A percentile compares a stretch with the other conserved stretches of the same genome.
These are phyloP conservation scores for Felis catus DNA, from an alignment of 2,113 vertebrate genomes.

Conservation along the genomic window DNA sequence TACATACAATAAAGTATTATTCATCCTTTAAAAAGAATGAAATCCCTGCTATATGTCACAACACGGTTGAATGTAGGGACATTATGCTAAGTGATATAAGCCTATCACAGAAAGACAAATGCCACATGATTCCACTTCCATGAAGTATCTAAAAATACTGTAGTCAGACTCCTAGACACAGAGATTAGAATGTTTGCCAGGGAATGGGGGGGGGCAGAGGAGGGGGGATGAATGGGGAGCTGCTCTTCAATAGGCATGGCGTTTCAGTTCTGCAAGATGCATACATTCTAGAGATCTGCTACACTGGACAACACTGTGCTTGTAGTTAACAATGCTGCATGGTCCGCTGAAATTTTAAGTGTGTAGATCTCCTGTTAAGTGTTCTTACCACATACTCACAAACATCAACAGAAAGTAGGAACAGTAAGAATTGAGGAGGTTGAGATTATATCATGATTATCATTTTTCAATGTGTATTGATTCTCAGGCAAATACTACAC, in stretches of 20 bases:
- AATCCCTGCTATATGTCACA: background rate
- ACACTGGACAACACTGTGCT: fast-evolving
- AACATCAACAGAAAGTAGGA: background rate
- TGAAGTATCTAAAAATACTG: background rate
- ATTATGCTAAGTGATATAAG: background rate
- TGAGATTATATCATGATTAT: background rate
- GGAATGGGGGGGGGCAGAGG: no score
- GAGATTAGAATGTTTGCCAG: background rate
- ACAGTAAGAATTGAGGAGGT: background rate
- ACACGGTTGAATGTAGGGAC: background rate
- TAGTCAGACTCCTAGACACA: background rate
- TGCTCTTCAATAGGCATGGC: fast-evolving
- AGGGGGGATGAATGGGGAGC: no score
- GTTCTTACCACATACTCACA: background rate
- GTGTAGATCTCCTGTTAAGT: background rate
- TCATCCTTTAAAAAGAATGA: background rate
- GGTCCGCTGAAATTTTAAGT: background rate
- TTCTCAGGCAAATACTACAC: background rate
- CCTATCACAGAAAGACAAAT: background rate
- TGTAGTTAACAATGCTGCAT: fast-evolving
- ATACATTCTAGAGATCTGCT: background rate
- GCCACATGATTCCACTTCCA: background rate
- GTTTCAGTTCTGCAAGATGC: background rate
- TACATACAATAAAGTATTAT: background rate
- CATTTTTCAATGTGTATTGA: background rate